Base-by-base conservation (phyloP, 53 echinoderm and acorn worm species). In the Antedon mediterranea region DNA sequence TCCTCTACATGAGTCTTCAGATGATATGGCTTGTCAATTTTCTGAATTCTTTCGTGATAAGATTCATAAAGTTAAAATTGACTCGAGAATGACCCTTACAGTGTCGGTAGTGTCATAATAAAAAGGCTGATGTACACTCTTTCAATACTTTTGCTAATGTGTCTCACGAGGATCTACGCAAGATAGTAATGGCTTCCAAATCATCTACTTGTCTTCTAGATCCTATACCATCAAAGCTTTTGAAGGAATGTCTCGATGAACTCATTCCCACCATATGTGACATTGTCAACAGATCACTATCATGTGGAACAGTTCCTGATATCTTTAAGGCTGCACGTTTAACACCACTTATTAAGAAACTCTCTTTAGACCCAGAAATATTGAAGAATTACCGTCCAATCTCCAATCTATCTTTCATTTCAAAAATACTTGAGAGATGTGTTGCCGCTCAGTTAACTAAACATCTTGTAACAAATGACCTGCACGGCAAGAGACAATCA, bases 181-280 rank as follows among this genome's bases (percentile, higher is more conserved):
- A 79, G 3, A 30, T 79, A 0, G 31, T 79, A 8, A 79, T 79
- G 0, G 30, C 20, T 13, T 79, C 79, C 18, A 79, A 79, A 28
- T 79, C 57, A 70, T 32, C 57, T 7, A 27, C 3, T 15, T 79
- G 79, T 70, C 31, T 79, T 5, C 71, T 78, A 13, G 41, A 41
- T 13, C 41, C 41, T 13, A 41, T 41, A 41, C 41, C 41, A 5
- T 41, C 41, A 7, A 7, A 13, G 41, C 41, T 41, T 41, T 13
- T 41, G 41, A 41, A 41, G 13, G 41, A 72, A 28, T 79, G 71
- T 28, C 29, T 79, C 30, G 72, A 79, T 72, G 80, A 79, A 72
- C 80, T 79, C 30, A 13, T 71, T 71, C 72, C 80, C 31, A 79
- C 80, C 72, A 79, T 79, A 71, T 72, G 71, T 72, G 80, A 79